Evolutionary conservation across 37 sponge, comb jelly and placozoan genomes (phyloP).

Genomic region (Crambe crambe): DNA sequence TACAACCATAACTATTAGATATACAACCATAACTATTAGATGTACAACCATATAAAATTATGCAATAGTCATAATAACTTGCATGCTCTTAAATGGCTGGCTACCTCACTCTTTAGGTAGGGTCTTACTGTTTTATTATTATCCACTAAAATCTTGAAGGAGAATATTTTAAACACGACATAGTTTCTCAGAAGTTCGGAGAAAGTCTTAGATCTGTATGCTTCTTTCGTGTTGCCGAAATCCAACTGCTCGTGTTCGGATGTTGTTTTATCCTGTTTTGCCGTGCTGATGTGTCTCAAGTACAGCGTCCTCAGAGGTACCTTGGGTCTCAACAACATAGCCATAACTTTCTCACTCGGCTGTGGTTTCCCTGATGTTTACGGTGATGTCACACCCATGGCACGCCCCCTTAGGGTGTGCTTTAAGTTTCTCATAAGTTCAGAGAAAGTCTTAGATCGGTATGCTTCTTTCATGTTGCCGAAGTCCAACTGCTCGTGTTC

Average conservation of each 20-base stretch:
- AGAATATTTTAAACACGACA: conserved; percentile 61
- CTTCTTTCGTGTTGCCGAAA: conserved; percentile 39
- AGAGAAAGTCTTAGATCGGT: conserved; percentile 29
- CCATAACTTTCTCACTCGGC: conserved; percentile 21
- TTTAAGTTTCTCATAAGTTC: conserved; percentile 68
- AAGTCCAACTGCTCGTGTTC: conserved; percentile 30
- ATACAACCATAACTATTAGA: no score
- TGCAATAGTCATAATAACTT: no score
- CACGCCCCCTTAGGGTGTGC: no score
- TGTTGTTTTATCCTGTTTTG: background rate
- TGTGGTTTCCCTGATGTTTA: background rate
- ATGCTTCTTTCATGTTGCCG: conserved; percentile 33
- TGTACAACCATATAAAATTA: no score
- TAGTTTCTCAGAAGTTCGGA: conserved; percentile 62
- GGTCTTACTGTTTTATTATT: conserved; percentile 38
- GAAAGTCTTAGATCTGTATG: conserved; percentile 38
- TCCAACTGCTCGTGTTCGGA: conserved; percentile 2
- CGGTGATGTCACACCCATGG: background rate
- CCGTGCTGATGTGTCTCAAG: background rate
- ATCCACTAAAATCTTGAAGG: conserved; percentile 33
- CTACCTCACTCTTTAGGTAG: no score
- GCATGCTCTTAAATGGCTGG: no score
- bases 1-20: no score
- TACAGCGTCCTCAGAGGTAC: background rate
- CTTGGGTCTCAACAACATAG: no score